Evolutionary conservation across 2,113 vertebrate species (phyloP), one percentile per base, ranked within the genome.

Genomic region (Pterophyllum scalare): DNA sequence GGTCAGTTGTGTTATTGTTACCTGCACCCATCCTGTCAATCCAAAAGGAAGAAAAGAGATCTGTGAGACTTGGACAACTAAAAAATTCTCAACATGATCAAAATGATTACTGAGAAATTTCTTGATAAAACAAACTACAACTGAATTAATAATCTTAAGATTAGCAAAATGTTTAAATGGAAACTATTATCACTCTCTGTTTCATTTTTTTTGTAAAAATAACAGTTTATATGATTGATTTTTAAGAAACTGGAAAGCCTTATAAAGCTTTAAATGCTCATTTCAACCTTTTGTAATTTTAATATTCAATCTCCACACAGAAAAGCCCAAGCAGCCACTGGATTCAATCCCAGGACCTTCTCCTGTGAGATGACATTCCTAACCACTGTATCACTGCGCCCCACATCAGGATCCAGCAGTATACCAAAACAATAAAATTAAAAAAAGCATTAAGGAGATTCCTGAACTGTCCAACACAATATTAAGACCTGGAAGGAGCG

Each of bases 21-120:
- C 85, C 84, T 52, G 83, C 46, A 28, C 74, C 78, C 89, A 91
- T 93, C 78, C 88, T 91, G 81, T 40, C 6, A 49, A 77, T 82
- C 17, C 46, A 17, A 75, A 28, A 57, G 20, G n/a, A 35, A 26
- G 3, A 77, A 33, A 82, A 79, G 46, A 61, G 0, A 60, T 22
- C 1, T 61, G 11, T 54, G 59, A 54, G 35, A 79, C 17, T 49
- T 52, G 24, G 19, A 70, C 15, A 70, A 49, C 65, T 20, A 70
- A 0, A 1, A 8, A 5, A 54, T 52, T 38, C 38, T n/a, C 8
- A 33, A 38, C 33, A 7, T 62, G 60, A 62, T 62, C 60, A 62
- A 22, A 62, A 38, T 22, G 19, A 62, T 62, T 62, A 11, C 20
- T 38, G 31, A 62, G 7, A 62, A 35, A 62, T n/a, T 3, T 4